phyloP scores from a whole-genome alignment of 1,140 invertebrate genomes.

The Hycleus phaleratus region DNA sequence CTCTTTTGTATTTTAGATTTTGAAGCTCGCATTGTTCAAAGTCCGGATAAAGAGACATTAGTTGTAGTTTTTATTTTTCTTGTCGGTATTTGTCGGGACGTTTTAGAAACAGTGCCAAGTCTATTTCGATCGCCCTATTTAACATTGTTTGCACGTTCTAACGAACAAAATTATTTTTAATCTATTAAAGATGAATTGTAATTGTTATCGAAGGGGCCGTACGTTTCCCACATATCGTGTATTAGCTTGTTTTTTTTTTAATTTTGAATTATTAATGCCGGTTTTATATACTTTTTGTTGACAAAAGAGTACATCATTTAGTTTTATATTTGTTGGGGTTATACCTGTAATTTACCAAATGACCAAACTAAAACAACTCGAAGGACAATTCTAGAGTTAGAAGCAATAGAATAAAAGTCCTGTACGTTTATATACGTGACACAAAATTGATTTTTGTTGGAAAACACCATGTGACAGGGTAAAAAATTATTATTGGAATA shows the following conservation, averaged over 20 bases:
- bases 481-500: constrained; percentile 6
- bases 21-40: too few species aligned
- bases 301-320: constrained; percentile 6
- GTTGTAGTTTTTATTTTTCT: too few species aligned
- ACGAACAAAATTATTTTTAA: constrained; percentile 35
- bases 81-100: constrained; percentile 8
- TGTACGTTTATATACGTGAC: constrained; percentile 8
- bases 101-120: constrained; percentile 29
- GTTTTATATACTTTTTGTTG: constrained; percentile 25
- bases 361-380: background rate
- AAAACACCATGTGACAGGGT: constrained; percentile 7
- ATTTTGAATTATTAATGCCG: constrained; percentile 25
- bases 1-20: too few species aligned
- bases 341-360: constrained; percentile 8
- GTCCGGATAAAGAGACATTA: too few species aligned
- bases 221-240: too few species aligned
- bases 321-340: constrained; percentile 14
- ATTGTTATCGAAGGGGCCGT: too few species aligned
- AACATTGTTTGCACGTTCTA: constrained; percentile 34
- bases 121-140: constrained; percentile 36
- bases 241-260: background rate
- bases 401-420: background rate
- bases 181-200: background rate
- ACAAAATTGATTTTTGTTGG: constrained; percentile 10
- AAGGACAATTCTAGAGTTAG: too few species aligned